Percentiles rank a stretch among this genome's conserved stretches.
Conservation (phyloP, 2,888 invertebrate species). For the Leucozona laternaria region DNA sequence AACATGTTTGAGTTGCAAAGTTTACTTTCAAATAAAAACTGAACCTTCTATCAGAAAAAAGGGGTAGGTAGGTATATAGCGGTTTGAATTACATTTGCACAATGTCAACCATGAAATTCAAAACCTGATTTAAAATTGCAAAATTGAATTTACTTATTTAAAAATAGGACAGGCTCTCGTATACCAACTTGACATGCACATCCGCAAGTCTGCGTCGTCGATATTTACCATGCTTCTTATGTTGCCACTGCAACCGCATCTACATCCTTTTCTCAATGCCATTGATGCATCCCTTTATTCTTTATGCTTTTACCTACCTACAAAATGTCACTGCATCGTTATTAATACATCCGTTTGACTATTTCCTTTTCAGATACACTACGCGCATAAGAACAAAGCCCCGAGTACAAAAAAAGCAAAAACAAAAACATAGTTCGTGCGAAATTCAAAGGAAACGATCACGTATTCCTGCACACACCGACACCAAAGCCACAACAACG, state of each 20-base stretch:
- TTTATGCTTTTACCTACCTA: not conserved
- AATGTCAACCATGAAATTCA: not conserved
- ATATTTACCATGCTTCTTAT: not conserved
- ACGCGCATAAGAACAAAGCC: slow-evolving; percentile 56
- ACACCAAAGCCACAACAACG: slow-evolving; percentile 50
- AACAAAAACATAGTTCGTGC: slow-evolving; percentile 44
- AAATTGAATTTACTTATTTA: not conserved
- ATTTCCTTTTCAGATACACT: slow-evolving; percentile 72
- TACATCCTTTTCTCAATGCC: slow-evolving; percentile 43
- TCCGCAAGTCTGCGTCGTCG: slow-evolving; percentile 26
- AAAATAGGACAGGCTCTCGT: not conserved
- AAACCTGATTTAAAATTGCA: slow-evolving; percentile 9
- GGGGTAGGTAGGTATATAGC: too few relatives aligned
- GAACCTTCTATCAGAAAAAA: not conserved
- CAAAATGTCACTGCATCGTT: slow-evolving; percentile 57
- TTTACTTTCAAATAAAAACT: not conserved
- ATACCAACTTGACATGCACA: slow-evolving; percentile 53
- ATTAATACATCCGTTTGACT: slow-evolving; percentile 72
- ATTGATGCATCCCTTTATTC: slow-evolving; percentile 24
- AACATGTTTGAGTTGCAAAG: slow-evolving; percentile 1
- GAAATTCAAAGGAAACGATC: slow-evolving; percentile 62
- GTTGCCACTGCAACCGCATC: slow-evolving; percentile 9
- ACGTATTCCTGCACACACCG: slow-evolving; percentile 44
- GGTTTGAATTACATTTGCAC: not conserved
- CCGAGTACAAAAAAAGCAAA: not conserved